Evolutionary conservation across 2,888 invertebrate genomes (phyloP), one percentile per base, ranked within the genome.

Genomic region (Idaea dimidiata): DNA sequence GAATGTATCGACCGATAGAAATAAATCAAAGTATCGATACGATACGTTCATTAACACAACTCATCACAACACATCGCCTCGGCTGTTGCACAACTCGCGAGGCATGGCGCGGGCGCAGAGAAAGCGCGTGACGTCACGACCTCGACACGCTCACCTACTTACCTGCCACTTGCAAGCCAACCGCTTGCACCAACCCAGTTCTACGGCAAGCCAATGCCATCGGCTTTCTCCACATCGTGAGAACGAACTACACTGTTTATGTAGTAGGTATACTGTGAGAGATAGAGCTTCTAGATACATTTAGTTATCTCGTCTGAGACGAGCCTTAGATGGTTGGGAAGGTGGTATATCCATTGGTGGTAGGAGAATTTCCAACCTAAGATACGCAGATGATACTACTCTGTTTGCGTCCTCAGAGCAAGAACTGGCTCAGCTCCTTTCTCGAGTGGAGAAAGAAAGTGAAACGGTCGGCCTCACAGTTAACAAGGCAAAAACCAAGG

Each of bases 61-160:
- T 67, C 70, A 72, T 72, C 72, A 67, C 70, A 67, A 70, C 72
- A 71, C 75, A 74, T 72, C 68, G 69, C 71, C 66, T 72, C 74
- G 68, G 64, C 70, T 74, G 81, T 90, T 91, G 89, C 89, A 87
- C 90, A 87, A 87, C 83, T 70, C 76, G 68, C 62, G 60, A 56
- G 61, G 64, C 60, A 59, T 64, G 66, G 79, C 83, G 85, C 84
- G 76, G 76, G 86, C 88, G 86, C 89, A 87, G 90, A 90, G 90
- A 91, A 91, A 91, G 91, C 91, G 88, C 64, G 75, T 91, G 90
- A 91, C 91, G 92, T 91, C 90, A 91, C 88, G 91, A 86, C 91
- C 91, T 92, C 92, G 92, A 91, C 92, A 90, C 85, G 91, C 86
- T 92, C 89, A 92, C 92, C 91, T 86, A 91, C 83, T 86, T 89